Evolutionary conservation across 2,113 vertebrate species (phyloP), one percentile per base, ranked within the genome.

Genomic region (Pheucticus melanocephalus): DNA sequence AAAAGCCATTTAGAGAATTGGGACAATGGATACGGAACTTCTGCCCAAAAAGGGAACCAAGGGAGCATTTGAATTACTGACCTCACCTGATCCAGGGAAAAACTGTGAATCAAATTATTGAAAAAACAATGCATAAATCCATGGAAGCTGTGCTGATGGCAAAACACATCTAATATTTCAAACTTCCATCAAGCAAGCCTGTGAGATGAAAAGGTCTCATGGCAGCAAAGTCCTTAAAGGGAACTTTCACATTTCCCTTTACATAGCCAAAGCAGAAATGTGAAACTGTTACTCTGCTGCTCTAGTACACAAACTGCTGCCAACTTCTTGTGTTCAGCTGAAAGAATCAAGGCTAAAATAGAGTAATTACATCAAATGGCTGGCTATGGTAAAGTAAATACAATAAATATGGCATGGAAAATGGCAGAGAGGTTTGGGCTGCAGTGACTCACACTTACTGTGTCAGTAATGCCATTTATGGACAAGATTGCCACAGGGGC

Each of bases 391-490:
- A 35, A 89, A 73, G 22, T 25, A 71, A 90, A 86, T 51, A 48
- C 8, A 75, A 39, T 4, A 16, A 60, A 5, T n/a, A 25, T 47
- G 53, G 71, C 31, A 7, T 59, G 44, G 42, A 57, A 45, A 87
- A 90, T 42, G 15, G 7, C 20, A 60, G 16, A 14, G 12, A 68
- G 22, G 7, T 89, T 75, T 45, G 65, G 22, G 22, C n/a, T 66
- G 20, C 39, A 57, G 6, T 23, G n/a, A 5, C 24, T 59, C 25
- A 50, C 27, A 47, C 2, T 12, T 31, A 13, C 19, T 1, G 0
- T 25, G 54, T 14, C 33, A 56, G 16, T 22, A 69, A 59, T 27
- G n/a, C 6, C 27, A 40, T 20, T 13, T 3, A 56, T 17, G 17
- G 40, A 13, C 19, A 85, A 51, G 28, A 57, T 14, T 84, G 44